Evolutionary conservation across 23 tunicate genomes (phyloP), one percentile per base, ranked within the genome.

Genomic region (Trididemnum clinides): DNA sequence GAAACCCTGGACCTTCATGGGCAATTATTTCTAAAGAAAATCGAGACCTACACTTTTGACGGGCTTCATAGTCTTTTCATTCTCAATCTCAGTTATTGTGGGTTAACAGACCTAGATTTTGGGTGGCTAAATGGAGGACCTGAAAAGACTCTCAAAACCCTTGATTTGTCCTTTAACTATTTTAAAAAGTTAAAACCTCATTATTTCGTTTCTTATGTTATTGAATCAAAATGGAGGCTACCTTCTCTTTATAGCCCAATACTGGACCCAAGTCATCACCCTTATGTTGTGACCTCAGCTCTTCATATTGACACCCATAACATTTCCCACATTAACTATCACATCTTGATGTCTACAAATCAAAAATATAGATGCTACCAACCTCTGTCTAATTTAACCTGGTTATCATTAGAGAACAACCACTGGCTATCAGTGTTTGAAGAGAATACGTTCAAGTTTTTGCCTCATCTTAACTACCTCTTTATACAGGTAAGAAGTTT

Each of bases 81-180:
- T 20, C 36, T 92, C 6, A 92, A 92, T 64, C 35, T 92, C 29
- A 92, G 97, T 54, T 51, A 18, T 57, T 87, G 91, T 57, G 82
- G 72, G 28, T 72, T 92, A 57, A 39, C 54, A 21, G 29, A 64
- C 21, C 28, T 92, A 33, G 57, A 66, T 50, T 81, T 54, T 21
- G 97, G 97, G 21, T 92, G 97, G 97, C 64, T 92, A 31, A 87
- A 81, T 49, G 85, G 85, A 23, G 97, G 97, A 20, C 97, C 91
- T 7, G 57, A 77, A 26, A 51, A 70, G 25, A 57, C 91, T 5
- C 33, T 92, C 15, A 33, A 83, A 54, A 66, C 51, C 0, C 39
- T 92, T 20, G 97, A 92, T 57, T 50, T 92, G 33, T 92, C 97
- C 19, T 59, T 36, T 28, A 92, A 92, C 64, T 77, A 10, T 20